Evolutionary conservation across 1,140 invertebrate genomes (phyloP), one percentile per base, ranked within the genome.

Genomic region (Anoplolepis gracilipes): DNA sequence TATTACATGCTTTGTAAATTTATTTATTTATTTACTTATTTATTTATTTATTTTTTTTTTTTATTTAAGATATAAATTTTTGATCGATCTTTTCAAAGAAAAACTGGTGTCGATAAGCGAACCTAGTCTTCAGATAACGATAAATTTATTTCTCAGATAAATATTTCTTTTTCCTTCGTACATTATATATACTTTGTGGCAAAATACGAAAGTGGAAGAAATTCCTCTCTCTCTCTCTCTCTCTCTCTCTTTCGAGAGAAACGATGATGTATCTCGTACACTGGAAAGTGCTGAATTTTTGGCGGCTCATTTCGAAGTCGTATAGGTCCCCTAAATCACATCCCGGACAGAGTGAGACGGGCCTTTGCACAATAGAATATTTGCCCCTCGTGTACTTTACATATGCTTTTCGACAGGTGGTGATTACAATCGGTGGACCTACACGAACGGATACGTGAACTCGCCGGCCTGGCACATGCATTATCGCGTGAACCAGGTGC

Each of bases 401-500:
- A 61, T 90, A 90, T 94, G 89, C 92, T 93, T 95, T 91, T 95
- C 92, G 94, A 93, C 94, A 95, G 94, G 94, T 95, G 94, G 94
- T 94, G 94, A 94, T 92, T 92, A 92, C 91, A 93, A 94, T 92
- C 93, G 93, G 88, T 95, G 94, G 94, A 94, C 91, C 94, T 95
- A 94, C 91, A 90, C 93, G 85, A 95, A 95, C 90, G 94, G 94
- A 90, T 95, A 93, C 89, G 94, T 94, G 93, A 95, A 95, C 88
- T 95, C 94, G 77, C 94, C 94, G 85, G 94, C 94, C 92, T 95
- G 94, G 94, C 94, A 95, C 90, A 93, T 95, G 92, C 94, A 94
- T 77, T 94, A 93, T 88, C 93, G 93, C 77, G 93, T 95, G 92
- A 94, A 94, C 89, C 93, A 92, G 91, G 93, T 94, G 91, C 94